Percentiles rank a stretch among this genome's conserved stretches.
Conservation (phyloP, 2,888 invertebrate species). For the Diarsia dahlii region DNA sequence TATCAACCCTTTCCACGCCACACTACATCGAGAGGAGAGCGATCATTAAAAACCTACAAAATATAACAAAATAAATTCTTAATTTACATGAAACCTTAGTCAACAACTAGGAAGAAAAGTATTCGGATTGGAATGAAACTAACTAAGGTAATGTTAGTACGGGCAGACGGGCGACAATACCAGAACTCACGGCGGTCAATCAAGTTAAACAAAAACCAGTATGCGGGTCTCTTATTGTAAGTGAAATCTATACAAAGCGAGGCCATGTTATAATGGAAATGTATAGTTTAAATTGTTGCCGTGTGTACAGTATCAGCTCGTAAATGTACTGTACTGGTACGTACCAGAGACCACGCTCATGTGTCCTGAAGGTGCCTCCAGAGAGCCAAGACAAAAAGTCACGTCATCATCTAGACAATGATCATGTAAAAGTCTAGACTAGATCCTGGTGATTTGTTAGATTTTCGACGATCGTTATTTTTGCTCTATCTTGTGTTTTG, state of each 20-base stretch:
- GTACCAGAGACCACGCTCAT: neutral
- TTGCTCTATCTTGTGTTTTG: neutral
- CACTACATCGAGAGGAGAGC: slow-evolving; percentile 4
- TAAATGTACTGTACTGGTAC: slow-evolving; percentile 1
- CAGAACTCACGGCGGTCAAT: neutral
- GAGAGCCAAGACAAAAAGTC: neutral
- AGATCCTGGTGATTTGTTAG: neutral
- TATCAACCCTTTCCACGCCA: slow-evolving; percentile 4
- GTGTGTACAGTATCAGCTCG: neutral
- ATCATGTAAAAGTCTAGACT: neutral
- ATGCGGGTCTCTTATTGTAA: no score
- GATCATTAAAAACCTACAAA: slow-evolving; percentile 28
- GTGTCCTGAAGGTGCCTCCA: neutral
- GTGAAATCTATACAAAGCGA: no score
- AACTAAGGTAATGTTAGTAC: slow-evolving; percentile 58
- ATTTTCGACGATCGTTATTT: neutral
- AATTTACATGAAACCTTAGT: slow-evolving; percentile 65
- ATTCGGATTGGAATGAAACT: slow-evolving; percentile 76
- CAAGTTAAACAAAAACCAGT: no score
- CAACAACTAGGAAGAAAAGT: slow-evolving; percentile 68
- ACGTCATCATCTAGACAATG: neutral
- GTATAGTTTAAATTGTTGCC: no score
- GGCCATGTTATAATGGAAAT: no score
- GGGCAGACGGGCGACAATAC: slow-evolving; percentile 54
- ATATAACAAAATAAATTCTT: slow-evolving; percentile 68